Percentiles rank a stretch among this genome's conserved stretches.
Evolutionary conservation across 2,113 vertebrate genomes (phyloP).

Genomic region (Syrmaticus mikado): DNA sequence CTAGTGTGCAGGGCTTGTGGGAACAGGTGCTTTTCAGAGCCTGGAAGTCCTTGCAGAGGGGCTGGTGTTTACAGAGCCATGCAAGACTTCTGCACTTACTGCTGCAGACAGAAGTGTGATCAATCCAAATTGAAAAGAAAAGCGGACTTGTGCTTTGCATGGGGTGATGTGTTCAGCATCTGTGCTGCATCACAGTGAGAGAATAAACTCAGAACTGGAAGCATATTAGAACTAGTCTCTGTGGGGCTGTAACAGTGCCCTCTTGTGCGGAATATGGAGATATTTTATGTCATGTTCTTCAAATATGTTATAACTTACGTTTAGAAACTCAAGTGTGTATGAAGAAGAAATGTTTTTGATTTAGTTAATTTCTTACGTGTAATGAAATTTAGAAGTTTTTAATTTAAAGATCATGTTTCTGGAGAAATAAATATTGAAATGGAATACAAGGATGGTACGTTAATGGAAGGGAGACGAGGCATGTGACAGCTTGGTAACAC

Average conservation of each 20-base stretch:
- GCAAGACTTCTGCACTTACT: fast-evolving
- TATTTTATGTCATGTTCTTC: neutral
- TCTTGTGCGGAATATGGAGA: neutral
- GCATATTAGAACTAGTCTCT: neutral
- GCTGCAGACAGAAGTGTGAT: fast-evolving
- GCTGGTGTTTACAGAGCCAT: too few species aligned
- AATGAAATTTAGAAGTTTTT: neutral
- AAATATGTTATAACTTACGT: neutral
- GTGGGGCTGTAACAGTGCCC: neutral
- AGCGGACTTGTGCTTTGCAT: fast-evolving
- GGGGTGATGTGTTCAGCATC: fast-evolving
- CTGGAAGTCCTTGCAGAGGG: neutral
- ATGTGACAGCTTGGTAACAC: neutral
- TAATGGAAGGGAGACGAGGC: neutral
- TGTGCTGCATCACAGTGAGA: neutral
- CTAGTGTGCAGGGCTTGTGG: neutral
- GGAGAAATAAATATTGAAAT: neutral
- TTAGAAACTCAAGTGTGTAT: neutral
- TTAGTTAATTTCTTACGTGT: neutral
- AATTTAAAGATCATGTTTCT: neutral
- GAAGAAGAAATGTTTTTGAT: neutral
- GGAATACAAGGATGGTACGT: neutral
- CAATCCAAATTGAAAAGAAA: fast-evolving
- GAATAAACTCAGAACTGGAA: neutral
- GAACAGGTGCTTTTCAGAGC: neutral